phyloP scores from a whole-genome alignment of 2,113 vertebrate species.

The Eonycteris spelaea region DNA sequence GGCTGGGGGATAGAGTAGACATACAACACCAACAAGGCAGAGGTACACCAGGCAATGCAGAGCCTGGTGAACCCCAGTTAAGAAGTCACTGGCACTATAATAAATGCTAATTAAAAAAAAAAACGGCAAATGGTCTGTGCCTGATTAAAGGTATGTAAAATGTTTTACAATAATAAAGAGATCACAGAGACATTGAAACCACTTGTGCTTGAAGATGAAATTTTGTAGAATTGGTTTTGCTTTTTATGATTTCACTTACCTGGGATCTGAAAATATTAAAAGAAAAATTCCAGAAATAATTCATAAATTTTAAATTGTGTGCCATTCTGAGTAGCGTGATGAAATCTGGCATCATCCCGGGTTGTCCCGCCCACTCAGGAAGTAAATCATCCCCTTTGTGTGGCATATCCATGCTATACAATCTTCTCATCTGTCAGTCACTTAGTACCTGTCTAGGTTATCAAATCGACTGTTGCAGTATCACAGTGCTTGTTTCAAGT shows the following conservation, averaged over 20 bases:
- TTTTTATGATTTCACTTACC: neutral
- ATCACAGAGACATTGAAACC: neutral
- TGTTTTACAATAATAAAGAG: neutral
- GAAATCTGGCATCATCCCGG: neutral
- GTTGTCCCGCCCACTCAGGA: neutral
- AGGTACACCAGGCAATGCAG: neutral
- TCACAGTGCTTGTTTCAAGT: no score
- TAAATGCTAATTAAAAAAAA: no score
- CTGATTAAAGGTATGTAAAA: neutral
- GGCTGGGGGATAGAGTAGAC: neutral
- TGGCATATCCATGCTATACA: neutral
- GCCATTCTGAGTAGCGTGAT: neutral
- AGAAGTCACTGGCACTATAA: neutral
- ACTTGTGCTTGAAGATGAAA: neutral
- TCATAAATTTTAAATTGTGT: neutral
- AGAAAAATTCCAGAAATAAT: neutral
- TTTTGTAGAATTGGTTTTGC: neutral
- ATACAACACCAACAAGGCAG: rapidly evolving
- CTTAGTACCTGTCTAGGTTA: neutral
- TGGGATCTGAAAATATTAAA: neutral
- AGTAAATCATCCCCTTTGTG: neutral
- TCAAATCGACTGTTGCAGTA: neutral
- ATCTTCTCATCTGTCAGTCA: neutral
- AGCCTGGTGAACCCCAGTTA: neutral
- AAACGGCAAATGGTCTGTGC: neutral